Evolutionary conservation across 2,113 vertebrate species (phyloP), one percentile per base, ranked within the genome.

Genomic region (Lagopus leucura): DNA sequence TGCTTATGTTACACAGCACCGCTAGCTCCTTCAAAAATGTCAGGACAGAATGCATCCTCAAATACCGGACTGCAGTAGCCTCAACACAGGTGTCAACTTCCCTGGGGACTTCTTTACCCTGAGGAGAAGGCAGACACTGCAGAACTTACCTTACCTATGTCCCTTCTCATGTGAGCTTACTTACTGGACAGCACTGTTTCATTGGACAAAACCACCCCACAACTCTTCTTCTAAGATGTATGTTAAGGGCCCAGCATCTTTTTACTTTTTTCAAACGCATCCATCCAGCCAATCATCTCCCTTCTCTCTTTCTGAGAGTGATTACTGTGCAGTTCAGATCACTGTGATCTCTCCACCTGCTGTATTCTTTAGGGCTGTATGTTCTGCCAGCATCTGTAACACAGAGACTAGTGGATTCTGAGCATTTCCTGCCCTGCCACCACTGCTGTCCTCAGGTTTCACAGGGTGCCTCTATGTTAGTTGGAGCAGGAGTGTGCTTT

Each of bases 331-430:
- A n/a, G n/a, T n/a, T n/a, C n/a, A n/a, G n/a, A n/a, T n/a, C n/a
- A n/a, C n/a, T n/a, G n/a, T n/a, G n/a, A n/a, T n/a, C n/a, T n/a
- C n/a, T n/a, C n/a, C 67, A 40, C 40, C 27, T 38, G 16, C n/a
- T 18, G n/a, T 6, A 25, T 42, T 65, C 45, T 60, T 86, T 36
- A 5, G 14, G 45, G 65, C 36, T 78, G 28, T 67, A 28, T 19
- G 3, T 1, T 32, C 70, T 67, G 42, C 50, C 66, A 79, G 52
- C 63, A 76, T 6, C 74, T 58, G 60, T 22, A 78, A 52, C 18
- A 48, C 2, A 6, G 73, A 75, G 76, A 75, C 74, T 0, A 52
- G 8, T 0, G 3, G 12, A 14, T 11, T 32, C 40, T 36, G 58
- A 88, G 32, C 4, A n/a, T 12, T n/a, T 67, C 48, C 47, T 64